Evolutionary conservation across 2,888 invertebrate species (phyloP).

Genomic region (Imbricaverruca yamaguchii): DNA sequence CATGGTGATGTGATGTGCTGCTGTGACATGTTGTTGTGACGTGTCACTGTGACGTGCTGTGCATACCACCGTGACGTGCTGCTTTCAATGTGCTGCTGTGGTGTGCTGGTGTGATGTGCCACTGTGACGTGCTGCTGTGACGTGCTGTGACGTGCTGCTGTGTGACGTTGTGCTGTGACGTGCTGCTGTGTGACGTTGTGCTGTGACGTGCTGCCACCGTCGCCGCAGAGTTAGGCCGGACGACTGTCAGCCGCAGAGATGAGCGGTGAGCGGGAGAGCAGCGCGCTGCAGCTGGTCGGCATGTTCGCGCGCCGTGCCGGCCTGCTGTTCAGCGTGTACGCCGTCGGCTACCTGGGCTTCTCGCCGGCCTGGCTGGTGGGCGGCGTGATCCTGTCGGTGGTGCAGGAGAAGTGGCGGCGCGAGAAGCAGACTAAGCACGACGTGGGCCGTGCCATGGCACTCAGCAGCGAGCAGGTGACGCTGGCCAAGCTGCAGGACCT

Average conservation of each 20-base stretch:
- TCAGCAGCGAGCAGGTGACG: conserved; percentile 74
- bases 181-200: no score
- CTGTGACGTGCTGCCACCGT: no score
- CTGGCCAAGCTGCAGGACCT: conserved; percentile 79
- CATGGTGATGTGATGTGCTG: no score
- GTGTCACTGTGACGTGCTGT: no score
- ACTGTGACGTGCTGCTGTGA: no score
- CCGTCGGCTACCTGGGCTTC: conserved; percentile 45
- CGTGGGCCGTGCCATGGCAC: conserved; percentile 66
- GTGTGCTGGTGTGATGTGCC: no score
- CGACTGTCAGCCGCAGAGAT: neutral
- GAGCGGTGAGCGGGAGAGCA: neutral
- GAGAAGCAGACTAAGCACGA: conserved; percentile 62
- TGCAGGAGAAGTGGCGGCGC: conserved; percentile 69
- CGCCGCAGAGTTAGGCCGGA: no score
- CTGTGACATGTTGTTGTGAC: no score
- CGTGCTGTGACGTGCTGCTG: no score
- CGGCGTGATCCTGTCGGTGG: conserved; percentile 68
- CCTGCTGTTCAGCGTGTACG: conserved; percentile 25
- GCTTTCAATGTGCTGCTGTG: no score
- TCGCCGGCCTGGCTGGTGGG: conserved; percentile 80
- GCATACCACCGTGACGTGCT: no score
- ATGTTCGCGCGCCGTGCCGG: neutral
- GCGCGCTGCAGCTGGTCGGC: conserved; percentile 11
- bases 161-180: no score